phyloP scores from a whole-genome alignment of 2,113 vertebrate genomes.

The Pelmatolapia mariae region DNA sequence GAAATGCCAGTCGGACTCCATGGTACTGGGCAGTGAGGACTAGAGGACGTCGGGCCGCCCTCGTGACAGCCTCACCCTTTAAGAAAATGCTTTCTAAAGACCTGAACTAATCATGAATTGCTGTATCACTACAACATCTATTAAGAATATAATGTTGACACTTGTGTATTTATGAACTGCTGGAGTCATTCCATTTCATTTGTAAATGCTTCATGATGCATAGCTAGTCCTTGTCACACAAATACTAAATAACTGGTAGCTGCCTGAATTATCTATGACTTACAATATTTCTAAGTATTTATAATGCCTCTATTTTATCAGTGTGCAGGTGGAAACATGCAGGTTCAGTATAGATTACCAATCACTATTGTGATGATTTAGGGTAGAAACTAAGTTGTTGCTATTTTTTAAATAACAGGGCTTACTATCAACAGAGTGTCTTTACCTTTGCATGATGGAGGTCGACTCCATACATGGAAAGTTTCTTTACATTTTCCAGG shows the following conservation, averaged over 20 bases:
- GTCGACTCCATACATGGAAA: constrained; percentile 98
- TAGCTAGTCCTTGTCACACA: not conserved
- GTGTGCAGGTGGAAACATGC: not conserved
- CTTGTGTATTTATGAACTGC: not conserved
- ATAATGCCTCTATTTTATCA: fast-evolving
- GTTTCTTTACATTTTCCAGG: constrained; percentile 95
- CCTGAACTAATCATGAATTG: not conserved
- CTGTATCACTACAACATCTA: not conserved
- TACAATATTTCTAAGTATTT: not conserved
- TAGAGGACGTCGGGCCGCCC: not conserved
- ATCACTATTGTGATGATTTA: not conserved
- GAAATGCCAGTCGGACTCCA: not conserved
- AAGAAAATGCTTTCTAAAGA: not conserved
- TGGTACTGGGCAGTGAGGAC: not conserved
- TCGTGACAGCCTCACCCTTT: not conserved
- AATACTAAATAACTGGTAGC: not conserved
- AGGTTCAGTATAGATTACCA: fast-evolving
- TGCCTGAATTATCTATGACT: not conserved
- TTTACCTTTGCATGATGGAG: constrained; percentile 93
- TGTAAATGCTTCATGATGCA: not conserved
- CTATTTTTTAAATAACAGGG: not conserved
- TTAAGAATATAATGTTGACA: not conserved
- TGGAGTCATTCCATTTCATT: not conserved
- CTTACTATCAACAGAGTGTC: not conserved
- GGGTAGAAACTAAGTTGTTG: not conserved